phyloP scores from a whole-genome alignment of 2,113 vertebrate genomes.

The Plestiodon gilberti region DNA sequence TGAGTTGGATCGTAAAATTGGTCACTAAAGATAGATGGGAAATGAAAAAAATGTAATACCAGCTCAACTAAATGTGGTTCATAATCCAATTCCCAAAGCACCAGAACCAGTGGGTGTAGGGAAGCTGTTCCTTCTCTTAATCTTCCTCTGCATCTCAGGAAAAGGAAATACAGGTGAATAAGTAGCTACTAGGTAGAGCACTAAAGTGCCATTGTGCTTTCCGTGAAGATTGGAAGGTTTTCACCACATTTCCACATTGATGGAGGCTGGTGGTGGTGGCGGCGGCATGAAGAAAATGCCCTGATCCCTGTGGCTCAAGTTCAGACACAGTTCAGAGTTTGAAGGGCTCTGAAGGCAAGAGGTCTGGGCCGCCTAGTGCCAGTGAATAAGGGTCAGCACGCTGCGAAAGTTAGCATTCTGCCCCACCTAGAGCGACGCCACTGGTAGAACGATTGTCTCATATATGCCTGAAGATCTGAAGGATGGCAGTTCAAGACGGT shows the following conservation, averaged over 20 bases:
- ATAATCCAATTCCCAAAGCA: background rate
- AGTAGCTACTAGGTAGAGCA: background rate
- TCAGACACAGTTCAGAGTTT: too few species aligned
- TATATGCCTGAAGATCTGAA: too few species aligned
- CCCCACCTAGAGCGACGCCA: too few species aligned
- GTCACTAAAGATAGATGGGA: conserved; percentile 1
- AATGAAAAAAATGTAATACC: background rate
- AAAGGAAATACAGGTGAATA: background rate
- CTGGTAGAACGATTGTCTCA: too few species aligned
- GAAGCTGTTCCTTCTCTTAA: background rate
- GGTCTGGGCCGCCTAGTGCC: too few species aligned
- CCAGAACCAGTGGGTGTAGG: background rate
- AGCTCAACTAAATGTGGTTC: conserved; percentile 6
- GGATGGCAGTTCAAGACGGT: too few species aligned
- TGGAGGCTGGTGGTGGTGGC: background rate
- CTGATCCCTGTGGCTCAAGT: background rate
- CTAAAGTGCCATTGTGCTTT: background rate
- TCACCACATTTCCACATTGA: background rate
- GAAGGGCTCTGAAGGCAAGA: too few species aligned
- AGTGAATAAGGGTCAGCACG: too few species aligned
- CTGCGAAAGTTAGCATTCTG: too few species aligned
- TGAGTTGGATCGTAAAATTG: conserved; percentile 37
- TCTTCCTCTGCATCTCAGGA: background rate
- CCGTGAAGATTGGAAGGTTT: background rate
- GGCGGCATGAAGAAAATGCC: background rate